phyloP scores from a whole-genome alignment of 2,113 vertebrate species.

The Solenodon paradoxus region DNA sequence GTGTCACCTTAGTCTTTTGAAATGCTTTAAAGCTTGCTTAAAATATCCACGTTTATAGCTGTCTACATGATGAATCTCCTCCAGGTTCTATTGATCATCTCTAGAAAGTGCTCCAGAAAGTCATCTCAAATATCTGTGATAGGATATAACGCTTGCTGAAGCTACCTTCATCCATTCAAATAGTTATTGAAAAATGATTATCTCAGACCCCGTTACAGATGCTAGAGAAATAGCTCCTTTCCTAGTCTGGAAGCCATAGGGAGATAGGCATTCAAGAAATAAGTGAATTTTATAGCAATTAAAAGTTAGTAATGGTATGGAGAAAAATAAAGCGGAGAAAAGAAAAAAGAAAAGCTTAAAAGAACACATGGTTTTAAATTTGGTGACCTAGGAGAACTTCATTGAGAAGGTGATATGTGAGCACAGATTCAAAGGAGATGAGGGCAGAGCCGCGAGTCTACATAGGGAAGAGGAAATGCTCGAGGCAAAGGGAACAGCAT shows the following conservation, averaged over 20 bases:
- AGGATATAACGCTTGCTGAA: background rate
- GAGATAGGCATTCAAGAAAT: background rate
- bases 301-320: background rate
- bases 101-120: background rate
- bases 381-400: background rate
- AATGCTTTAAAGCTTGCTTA: background rate
- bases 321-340: background rate
- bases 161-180: background rate
- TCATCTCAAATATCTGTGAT: background rate
- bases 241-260: background rate
- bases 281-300: background rate
- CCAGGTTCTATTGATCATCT: background rate
- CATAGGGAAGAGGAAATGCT: background rate
- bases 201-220: background rate
- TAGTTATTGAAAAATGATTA: background rate
- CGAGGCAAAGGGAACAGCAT: no score
- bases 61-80: background rate
- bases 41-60: background rate
- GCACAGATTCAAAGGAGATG: background rate
- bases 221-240: background rate
- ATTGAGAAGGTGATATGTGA: background rate
- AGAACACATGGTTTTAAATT: background rate
- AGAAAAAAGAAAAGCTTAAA: background rate
- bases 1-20: background rate
- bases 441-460: background rate